Evolutionary conservation across 1,140 invertebrate genomes (phyloP), one percentile per base, ranked within the genome.

Genomic region (Gryllus bimaculatus): DNA sequence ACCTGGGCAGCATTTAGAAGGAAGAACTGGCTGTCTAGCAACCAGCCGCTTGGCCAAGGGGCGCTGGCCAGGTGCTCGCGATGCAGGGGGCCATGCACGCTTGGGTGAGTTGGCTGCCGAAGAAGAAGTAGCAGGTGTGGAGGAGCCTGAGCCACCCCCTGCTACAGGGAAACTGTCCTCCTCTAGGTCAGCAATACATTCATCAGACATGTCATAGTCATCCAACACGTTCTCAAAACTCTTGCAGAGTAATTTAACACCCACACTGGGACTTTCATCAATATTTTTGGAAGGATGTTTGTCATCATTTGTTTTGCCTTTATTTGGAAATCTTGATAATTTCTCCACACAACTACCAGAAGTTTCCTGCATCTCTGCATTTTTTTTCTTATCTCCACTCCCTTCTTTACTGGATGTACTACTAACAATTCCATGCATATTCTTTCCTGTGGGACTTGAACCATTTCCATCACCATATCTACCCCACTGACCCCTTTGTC

Each of bases 61-160:
- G 20, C 76, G 76, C 76, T 77, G 76, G 15, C 20, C 12, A 47
- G 76, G 76, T 13, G 76, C 76, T 20, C 76, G 76, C 8, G 83
- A 83, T 83, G 86, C 86, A 88, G 79, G 75, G 78, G 81, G 89
- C 84, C 89, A 90, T 81, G 90, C 85, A 49, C 90, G 85, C 85
- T 91, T 91, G 0, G 90, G 90, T 3, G 90, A 91, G 82, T 91
- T 91, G 0, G 90, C 88, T 74, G 89, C 90, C 81, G 90, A 91
- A 1, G 90, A 91, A 47, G 89, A 89, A 0, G 90, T 90, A 20
- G 82, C 81, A 7, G 83, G 82, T 5, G 90, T 91, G 0, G 90
- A 91, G 0, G 90, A 90, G 80, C 90, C 90, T 86, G 85, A 90
- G 85, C 87, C 90, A 85, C 87, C 90, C 87, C 85, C 87, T 83